Evolutionary conservation across 1,140 invertebrate species (phyloP).

Genomic region (Penaeus vannamei): DNA sequence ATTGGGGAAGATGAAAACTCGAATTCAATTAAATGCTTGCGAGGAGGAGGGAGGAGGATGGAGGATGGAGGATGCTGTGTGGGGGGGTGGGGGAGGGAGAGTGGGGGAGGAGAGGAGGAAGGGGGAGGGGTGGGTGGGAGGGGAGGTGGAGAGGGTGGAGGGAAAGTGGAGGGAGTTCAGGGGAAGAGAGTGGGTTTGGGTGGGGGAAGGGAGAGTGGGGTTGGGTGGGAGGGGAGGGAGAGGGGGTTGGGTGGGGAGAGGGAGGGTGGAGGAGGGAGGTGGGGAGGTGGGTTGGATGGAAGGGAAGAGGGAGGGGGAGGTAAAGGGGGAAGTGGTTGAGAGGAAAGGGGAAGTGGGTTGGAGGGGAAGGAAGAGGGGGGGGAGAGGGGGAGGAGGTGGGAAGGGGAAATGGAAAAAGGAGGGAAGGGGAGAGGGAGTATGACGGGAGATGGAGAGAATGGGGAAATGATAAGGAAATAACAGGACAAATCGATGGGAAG

Average conservation of each 20-base stretch:
- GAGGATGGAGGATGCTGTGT: neutral
- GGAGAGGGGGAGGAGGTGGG: neutral
- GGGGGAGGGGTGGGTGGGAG: neutral
- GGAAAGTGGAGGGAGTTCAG: neutral
- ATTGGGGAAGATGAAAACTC: neutral
- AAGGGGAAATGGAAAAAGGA: neutral
- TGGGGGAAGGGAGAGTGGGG: neutral
- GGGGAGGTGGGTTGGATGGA: neutral
- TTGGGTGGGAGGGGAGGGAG: neutral
- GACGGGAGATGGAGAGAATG: neutral
- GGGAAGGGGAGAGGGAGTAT: neutral
- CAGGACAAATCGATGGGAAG: neutral
- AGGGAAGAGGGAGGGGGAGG: neutral
- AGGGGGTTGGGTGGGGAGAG: neutral
- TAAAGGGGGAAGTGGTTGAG: neutral
- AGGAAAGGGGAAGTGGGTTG: neutral
- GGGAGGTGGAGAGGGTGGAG: neutral
- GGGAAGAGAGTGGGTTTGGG: neutral
- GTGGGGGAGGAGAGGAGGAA: neutral
- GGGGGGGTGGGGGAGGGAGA: neutral
- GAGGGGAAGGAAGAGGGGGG: neutral
- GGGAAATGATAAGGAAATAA: neutral
- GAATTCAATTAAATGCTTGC: neutral
- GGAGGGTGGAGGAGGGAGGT: neutral
- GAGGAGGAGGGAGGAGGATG: neutral